phyloP scores from a whole-genome alignment of 2,888 invertebrate genomes.

The Scotopteryx bipunctaria region DNA sequence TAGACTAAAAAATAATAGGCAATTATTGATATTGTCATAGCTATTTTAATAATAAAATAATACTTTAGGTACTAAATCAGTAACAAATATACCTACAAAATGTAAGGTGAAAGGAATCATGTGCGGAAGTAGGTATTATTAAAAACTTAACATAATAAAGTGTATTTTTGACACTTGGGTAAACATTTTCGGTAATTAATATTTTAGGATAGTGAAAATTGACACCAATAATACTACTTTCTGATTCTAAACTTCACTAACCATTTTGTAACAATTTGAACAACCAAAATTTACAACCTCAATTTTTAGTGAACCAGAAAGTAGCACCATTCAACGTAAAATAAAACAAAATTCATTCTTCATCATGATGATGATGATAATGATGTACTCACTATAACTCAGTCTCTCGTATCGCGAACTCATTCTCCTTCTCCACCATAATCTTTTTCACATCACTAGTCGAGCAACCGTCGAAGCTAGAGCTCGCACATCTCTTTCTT shows the following conservation, averaged over 20 bases:
- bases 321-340: conserved; percentile 6
- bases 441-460: conserved; percentile 46
- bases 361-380: too few relatives aligned
- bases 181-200: conserved; percentile 21
- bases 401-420: conserved; percentile 71
- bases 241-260: background rate
- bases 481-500: conserved; percentile 63
- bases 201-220: conserved; percentile 5
- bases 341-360: conserved; percentile 15
- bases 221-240: conserved; percentile 2
- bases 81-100: conserved; percentile 27
- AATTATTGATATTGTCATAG: conserved; percentile 17
- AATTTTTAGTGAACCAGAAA: background rate
- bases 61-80: conserved; percentile 29
- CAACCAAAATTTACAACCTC: background rate
- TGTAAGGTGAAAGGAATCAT: conserved; percentile 17
- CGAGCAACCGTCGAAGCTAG: conserved; percentile 28
- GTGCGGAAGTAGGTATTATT: conserved; percentile 1
- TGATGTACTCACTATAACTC: conserved; percentile 61
- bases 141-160: conserved; percentile 11
- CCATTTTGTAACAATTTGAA: background rate
- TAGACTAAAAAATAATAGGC: conserved; percentile 1
- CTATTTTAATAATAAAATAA: conserved; percentile 33
- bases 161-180: conserved; percentile 27
- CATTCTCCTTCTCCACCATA: conserved; percentile 64